phyloP scores from a whole-genome alignment of 2,797 vertebrate genomes.

The Macropodus opercularis region DNA sequence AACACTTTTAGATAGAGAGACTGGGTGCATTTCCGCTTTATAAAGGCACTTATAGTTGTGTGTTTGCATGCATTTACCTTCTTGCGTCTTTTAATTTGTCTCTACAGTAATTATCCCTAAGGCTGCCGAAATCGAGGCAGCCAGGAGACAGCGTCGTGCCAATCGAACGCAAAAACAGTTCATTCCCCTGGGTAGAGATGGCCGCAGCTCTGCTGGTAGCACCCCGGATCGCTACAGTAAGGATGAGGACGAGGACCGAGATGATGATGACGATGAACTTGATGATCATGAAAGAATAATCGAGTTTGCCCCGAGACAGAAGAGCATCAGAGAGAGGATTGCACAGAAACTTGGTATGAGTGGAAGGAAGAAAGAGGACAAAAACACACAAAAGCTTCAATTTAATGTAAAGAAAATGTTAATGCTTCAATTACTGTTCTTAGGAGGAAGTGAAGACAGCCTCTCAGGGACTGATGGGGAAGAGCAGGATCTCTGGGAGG shows the following conservation, averaged over 20 bases:
- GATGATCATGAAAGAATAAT: constrained; percentile 86
- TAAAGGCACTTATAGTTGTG: neutral
- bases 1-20: too few species aligned
- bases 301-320: constrained; percentile 84
- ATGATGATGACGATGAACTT: constrained; percentile 82
- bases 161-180: constrained; percentile 81
- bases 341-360: constrained; percentile 84
- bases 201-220: constrained; percentile 59
- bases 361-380: neutral
- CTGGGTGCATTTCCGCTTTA: too few species aligned
- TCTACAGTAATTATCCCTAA: constrained; percentile 83
- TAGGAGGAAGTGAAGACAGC: constrained; percentile 63
- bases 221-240: constrained; percentile 69
- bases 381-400: too few species aligned
- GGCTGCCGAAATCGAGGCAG: constrained; percentile 77
- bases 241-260: constrained; percentile 79
- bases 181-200: constrained; percentile 81
- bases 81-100: neutral
- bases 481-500: constrained; percentile 89
- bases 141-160: constrained; percentile 80
- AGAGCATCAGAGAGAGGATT: constrained; percentile 87
- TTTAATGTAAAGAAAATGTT: too few species aligned
- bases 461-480: constrained; percentile 80
- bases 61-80: neutral
- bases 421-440: too few species aligned